Percentiles rank a stretch among this genome's conserved stretches.
Evolutionary conservation across 2,797 vertebrate genomes (phyloP).

Genomic region (Poecilia velifera): DNA sequence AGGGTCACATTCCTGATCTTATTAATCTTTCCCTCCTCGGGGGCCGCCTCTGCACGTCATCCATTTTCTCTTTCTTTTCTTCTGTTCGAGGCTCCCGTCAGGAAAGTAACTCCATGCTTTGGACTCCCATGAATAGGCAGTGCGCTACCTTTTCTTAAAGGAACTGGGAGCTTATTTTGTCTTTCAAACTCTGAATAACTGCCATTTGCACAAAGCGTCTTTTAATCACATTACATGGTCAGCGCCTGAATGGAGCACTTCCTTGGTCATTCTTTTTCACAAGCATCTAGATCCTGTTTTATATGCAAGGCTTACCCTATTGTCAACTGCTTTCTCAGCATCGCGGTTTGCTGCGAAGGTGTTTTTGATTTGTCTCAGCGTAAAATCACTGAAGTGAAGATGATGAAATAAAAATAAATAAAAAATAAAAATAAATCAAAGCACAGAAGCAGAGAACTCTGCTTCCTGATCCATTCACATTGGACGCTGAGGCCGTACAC

Average conservation of each 20-base stretch:
- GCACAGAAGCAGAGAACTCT: slow-evolving; percentile 41
- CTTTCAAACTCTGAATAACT: slow-evolving; percentile 72
- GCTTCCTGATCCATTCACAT: slow-evolving; percentile 80
- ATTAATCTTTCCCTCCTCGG: slow-evolving; percentile 69
- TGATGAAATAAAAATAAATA: slow-evolving; percentile 14
- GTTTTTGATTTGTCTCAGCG: slow-evolving; percentile 63
- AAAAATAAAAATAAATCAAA: slow-evolving; percentile 1
- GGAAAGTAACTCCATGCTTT: slow-evolving; percentile 62
- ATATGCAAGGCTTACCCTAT: slow-evolving; percentile 70
- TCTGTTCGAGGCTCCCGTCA: slow-evolving; percentile 51
- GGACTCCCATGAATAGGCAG: slow-evolving; percentile 60
- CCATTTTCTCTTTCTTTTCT: slow-evolving; percentile 56
- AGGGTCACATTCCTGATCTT: slow-evolving; percentile 70
- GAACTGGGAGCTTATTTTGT: slow-evolving; percentile 66
- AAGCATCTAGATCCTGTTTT: slow-evolving; percentile 69
- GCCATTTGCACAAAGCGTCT: slow-evolving; percentile 73
- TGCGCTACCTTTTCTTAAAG: slow-evolving; percentile 64
- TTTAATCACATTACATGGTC: slow-evolving; percentile 80
- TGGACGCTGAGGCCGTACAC: slow-evolving; percentile 63
- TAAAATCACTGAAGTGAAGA: slow-evolving; percentile 50
- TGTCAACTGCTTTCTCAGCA: slow-evolving; percentile 55
- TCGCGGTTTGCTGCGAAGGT: slow-evolving; percentile 58
- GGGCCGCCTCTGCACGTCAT: slow-evolving; percentile 35
- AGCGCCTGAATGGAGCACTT: slow-evolving; percentile 68
- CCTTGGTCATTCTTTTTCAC: slow-evolving; percentile 66